Evolutionary conservation across 2,113 vertebrate genomes (phyloP).

Genomic region (Sarotherodon lohbergeri): DNA sequence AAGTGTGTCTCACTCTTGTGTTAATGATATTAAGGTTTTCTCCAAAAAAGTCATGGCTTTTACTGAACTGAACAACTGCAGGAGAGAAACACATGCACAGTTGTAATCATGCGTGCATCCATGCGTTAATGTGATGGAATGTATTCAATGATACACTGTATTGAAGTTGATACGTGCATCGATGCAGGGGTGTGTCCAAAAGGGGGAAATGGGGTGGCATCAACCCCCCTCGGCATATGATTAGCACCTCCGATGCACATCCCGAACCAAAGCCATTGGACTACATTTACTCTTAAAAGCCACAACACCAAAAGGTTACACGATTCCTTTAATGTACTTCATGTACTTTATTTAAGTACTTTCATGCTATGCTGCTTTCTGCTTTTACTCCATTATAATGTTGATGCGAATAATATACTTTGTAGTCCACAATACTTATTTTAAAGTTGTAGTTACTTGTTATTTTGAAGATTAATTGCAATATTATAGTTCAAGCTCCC

Average conservation of each 20-base stretch:
- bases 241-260: neutral
- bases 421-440: neutral
- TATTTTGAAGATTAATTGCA: neutral
- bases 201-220: neutral
- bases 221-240: neutral
- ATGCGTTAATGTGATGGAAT: neutral
- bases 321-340: neutral
- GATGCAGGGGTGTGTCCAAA: neutral
- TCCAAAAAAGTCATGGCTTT: neutral
- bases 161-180: neutral
- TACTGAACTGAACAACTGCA: neutral
- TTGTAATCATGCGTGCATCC: neutral
- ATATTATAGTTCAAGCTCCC: neutral
- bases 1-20: neutral
- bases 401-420: neutral
- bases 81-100: neutral
- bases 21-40: neutral
- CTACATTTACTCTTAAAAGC: neutral
- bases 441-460: neutral
- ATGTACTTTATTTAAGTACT: neutral
- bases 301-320: neutral
- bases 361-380: neutral
- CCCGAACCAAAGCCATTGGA: neutral
- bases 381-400: neutral
- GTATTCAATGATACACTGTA: neutral